A percentile compares a stretch with the other conserved stretches of the same genome.
phyloP scores from a whole-genome alignment of 2,113 vertebrate species.

The Scartelaos histophorus region DNA sequence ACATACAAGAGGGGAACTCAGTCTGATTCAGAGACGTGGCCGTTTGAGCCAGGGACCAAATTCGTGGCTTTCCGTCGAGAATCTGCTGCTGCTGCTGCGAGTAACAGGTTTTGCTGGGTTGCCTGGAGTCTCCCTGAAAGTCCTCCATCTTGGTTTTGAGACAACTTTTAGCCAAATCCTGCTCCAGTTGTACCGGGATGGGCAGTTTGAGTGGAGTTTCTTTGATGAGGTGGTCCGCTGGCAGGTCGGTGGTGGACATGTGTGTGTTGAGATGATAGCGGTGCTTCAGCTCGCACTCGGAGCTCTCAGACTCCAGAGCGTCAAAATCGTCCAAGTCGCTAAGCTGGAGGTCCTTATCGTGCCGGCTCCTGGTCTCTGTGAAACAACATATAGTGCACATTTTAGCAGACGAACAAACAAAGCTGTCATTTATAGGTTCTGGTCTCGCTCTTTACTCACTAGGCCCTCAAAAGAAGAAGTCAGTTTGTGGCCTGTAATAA shows the following conservation, averaged over 20 bases:
- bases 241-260: slow-evolving; percentile 74
- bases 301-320: slow-evolving; percentile 87
- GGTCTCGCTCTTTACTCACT: neutral
- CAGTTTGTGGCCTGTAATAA: neutral
- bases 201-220: slow-evolving; percentile 81
- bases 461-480: neutral
- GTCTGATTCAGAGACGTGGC: slow-evolving; percentile 92
- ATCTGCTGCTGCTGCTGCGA: slow-evolving; percentile 68
- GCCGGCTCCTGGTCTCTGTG: slow-evolving; percentile 81
- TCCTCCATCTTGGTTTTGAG: slow-evolving; percentile 79
- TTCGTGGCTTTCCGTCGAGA: slow-evolving; percentile 91
- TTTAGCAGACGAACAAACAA: slow-evolving; percentile 15
- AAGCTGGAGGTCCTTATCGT: slow-evolving; percentile 90
- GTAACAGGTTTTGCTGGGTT: slow-evolving; percentile 84
- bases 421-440: neutral
- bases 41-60: slow-evolving; percentile 97
- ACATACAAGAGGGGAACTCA: slow-evolving; percentile 95
- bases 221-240: slow-evolving; percentile 76
- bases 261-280: slow-evolving; percentile 84
- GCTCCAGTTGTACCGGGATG: slow-evolving; percentile 68
- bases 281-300: slow-evolving; percentile 89
- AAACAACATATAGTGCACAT: neutral
- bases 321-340: slow-evolving; percentile 95
- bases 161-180: slow-evolving; percentile 84
- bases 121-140: slow-evolving; percentile 78